Evolutionary conservation across 2,797 vertebrate species (phyloP), one percentile per base, ranked within the genome.

Genomic region (Loris lydekkerianus): DNA sequence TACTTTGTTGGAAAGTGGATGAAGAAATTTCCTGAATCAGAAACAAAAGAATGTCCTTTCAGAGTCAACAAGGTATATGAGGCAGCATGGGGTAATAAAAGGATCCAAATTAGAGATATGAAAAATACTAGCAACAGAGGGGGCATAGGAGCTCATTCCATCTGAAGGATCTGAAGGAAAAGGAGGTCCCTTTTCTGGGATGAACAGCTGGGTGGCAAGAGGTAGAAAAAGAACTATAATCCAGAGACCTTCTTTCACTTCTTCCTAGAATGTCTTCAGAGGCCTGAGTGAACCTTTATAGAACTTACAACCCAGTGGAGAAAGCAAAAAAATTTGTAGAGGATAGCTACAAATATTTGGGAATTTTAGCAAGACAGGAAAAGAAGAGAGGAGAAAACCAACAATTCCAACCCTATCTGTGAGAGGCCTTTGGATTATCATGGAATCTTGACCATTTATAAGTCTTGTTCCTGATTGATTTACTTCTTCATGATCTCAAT

Each of bases 1-100:
- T 98, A 98, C 97, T 99, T 99, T 93, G 95, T 98, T 91, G 99
- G 98, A 96, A 98, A 98, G 60, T 99, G 99, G 99, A 98, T 99
- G 98, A 99, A 99, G 98, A 99, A 98, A 87, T 99, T 99, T 89
- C 98, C 98, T 65, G 98, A 98, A 93, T 98, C 97, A 56, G 98
- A 99, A 92, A 98, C 98, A 84, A 99, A 98, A 97, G 98, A 99
- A 97, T 98, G 98, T 15, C 98, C 98, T 31, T 99, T 99, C 97
- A 98, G 98, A 97, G 69, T 99, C 97, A 99, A 95, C 93, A 99
- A 99, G 98, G 99, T 99, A 98, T 27, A 97, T 78, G 93, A 73
- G 56, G 23, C 8, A 23, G 21, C 1, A 0, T 4, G 21, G 40
- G 25, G 14, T 2, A 27, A n/a, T 40, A 34, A 37, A 43, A 27